A percentile compares a stretch with the other conserved stretches of the same genome.
These are phyloP conservation scores for Nasonia longicornis DNA, from an alignment of 1,140 invertebrate genomes.

Conservation along the genomic window DNA sequence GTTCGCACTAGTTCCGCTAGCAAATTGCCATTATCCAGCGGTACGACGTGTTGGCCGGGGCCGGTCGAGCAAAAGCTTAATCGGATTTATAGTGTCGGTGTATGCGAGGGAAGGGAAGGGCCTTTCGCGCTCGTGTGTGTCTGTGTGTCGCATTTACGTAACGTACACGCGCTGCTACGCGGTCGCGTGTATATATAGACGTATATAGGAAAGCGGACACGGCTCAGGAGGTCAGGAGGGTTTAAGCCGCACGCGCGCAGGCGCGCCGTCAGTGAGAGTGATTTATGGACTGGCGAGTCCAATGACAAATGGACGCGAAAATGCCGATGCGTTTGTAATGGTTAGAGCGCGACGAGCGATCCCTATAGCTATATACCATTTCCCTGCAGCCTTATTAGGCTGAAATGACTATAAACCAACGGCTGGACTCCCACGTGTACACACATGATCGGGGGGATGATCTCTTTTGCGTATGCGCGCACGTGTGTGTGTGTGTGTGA, in stretches of 20 bases:
- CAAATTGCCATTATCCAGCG: conserved; percentile 30
- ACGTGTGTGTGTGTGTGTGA: too few species aligned
- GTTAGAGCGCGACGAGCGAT: not conserved
- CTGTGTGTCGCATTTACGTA: conserved; percentile 5
- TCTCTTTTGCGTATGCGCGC: too few species aligned
- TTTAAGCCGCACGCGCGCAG: not conserved
- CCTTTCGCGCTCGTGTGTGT: not conserved
- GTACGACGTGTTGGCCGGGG: not conserved
- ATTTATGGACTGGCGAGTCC: conserved; percentile 31
- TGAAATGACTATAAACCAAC: not conserved
- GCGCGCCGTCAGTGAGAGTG: conserved; percentile 21
- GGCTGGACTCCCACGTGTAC: not conserved
- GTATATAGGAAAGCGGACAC: conserved; percentile 8
- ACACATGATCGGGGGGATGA: too few species aligned
- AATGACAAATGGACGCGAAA: conserved; percentile 41
- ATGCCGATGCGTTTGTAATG: conserved; percentile 32
- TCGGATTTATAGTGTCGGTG: conserved; percentile 28
- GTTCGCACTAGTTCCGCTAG: not conserved
- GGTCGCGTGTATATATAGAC: not conserved
- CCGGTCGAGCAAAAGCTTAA: conserved; percentile 21
- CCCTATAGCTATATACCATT: not conserved
- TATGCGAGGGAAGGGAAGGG: not conserved
- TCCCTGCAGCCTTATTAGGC: conserved; percentile 15
- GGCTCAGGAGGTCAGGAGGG: not conserved
- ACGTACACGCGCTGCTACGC: not conserved